A percentile compares a stretch with the other conserved stretches of the same genome.
These are phyloP conservation scores for Papilio xuthus DNA, from an alignment of 1,140 invertebrate species.

Conservation along the genomic window DNA sequence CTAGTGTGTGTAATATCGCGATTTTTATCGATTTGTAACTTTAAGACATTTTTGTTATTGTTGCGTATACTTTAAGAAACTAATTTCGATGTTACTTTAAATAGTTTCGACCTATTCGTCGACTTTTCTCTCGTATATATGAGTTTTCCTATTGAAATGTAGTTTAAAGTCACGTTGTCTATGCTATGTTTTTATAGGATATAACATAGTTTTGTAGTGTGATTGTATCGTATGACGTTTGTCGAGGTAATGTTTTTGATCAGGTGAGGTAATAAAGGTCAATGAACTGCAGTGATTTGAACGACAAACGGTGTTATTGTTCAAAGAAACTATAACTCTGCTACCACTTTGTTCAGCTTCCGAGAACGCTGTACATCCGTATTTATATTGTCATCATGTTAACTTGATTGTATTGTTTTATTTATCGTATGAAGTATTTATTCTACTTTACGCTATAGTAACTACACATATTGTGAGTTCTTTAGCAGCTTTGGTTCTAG, in stretches of 20 bases:
- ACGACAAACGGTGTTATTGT: conserved; percentile 20
- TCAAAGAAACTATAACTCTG: conserved; percentile 17
- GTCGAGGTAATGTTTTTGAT: background rate
- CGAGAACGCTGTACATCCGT: conserved; percentile 7
- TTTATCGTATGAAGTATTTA: background rate
- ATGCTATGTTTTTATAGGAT: background rate
- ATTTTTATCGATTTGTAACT: too few species aligned
- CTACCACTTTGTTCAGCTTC: conserved; percentile 7
- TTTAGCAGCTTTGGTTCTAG: background rate
- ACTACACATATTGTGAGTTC: background rate
- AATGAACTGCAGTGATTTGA: background rate
- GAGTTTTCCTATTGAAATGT: background rate
- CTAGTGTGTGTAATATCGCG: too few species aligned
- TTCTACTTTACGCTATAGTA: background rate
- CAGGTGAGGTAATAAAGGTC: background rate
- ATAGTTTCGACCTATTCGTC: too few species aligned
- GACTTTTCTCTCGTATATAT: too few species aligned
- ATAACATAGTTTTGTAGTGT: background rate
- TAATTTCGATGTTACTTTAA: too few species aligned
- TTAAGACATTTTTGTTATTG: too few species aligned
- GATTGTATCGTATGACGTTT: background rate
- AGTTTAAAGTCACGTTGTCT: background rate
- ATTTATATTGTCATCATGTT: background rate
- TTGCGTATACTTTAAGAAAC: too few species aligned
- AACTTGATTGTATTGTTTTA: conserved; percentile 10